A percentile compares a stretch with the other conserved stretches of the same genome.
Conservation (phyloP, 2,888 invertebrate species). For the Sphaerophoria rueppellii region DNA sequence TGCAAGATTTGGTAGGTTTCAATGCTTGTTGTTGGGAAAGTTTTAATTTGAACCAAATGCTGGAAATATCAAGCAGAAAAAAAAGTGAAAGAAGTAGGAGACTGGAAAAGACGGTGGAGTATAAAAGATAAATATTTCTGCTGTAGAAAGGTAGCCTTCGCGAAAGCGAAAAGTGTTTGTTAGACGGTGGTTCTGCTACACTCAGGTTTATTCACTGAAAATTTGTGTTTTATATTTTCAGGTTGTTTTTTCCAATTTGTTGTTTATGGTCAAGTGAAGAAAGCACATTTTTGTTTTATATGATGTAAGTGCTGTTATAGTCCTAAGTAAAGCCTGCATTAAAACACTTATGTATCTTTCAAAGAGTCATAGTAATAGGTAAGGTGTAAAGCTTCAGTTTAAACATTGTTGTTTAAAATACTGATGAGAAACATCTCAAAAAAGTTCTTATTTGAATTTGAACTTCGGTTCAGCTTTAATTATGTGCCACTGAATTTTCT, state of each 20-base stretch:
- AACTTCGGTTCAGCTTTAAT: no score
- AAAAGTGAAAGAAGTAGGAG: conserved; percentile 3
- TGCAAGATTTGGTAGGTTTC: conserved; percentile 20
- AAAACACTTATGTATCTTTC: neutral
- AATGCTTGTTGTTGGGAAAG: conserved; percentile 36
- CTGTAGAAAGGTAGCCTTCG: conserved; percentile 27
- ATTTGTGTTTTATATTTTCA: conserved; percentile 3
- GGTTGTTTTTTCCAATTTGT: neutral
- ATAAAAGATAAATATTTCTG: conserved; percentile 33
- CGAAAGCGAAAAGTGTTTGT: conserved; percentile 16
- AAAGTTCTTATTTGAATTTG: no score
- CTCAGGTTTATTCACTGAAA: neutral
- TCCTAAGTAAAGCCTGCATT: no score
- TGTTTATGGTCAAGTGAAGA: conserved; percentile 13
- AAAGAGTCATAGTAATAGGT: neutral
- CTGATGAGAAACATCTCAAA: no score
- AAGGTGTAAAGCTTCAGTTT: no score
- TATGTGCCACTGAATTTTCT: no score
- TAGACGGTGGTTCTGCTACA: neutral
- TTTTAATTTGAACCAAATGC: conserved; percentile 60
- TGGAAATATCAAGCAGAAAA: neutral
- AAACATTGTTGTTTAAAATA: no score
- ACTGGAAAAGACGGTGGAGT: neutral
- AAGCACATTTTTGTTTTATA: neutral
- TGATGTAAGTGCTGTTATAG: neutral